Evolutionary conservation across 2,797 vertebrate species (phyloP).

Genomic region (Pachyuromys duprasi): DNA sequence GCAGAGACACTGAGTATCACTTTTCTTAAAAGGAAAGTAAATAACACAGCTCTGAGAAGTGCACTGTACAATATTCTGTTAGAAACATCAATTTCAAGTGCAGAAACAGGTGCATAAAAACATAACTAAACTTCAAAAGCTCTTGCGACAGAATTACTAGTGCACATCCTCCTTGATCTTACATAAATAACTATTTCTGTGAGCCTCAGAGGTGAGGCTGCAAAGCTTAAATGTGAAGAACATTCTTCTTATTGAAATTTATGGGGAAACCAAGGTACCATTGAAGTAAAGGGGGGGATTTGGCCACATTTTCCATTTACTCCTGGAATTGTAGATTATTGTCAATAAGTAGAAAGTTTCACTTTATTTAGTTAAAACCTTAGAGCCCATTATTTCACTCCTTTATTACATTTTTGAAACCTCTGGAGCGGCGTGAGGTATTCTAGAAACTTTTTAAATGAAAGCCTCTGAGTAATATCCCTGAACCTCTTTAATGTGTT

Average conservation of each 20-base stretch:
- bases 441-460: constrained; percentile 56
- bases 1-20: neutral
- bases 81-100: constrained; percentile 24
- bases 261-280: constrained; percentile 12
- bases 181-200: constrained; percentile 51
- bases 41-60: constrained; percentile 29
- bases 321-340: neutral
- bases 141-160: constrained; percentile 4
- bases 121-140: constrained; percentile 56
- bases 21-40: constrained; percentile 32
- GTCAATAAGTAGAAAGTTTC: constrained; percentile 8
- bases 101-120: constrained; percentile 62
- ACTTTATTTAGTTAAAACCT: constrained; percentile 66
- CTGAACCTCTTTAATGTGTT: constrained; percentile 51
- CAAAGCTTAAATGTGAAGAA: constrained; percentile 64
- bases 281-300: neutral
- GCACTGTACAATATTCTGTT: neutral
- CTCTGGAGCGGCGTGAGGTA: constrained; percentile 20
- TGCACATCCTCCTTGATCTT: constrained; percentile 21
- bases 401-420: constrained; percentile 59
- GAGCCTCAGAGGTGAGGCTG: neutral
- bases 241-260: constrained; percentile 65
- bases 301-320: constrained; percentile 37
- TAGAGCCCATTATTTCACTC: constrained; percentile 47
- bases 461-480: constrained; percentile 10